Conservation (phyloP, 2,797 vertebrate genomes). For the Propithecus perrieri region DNA sequence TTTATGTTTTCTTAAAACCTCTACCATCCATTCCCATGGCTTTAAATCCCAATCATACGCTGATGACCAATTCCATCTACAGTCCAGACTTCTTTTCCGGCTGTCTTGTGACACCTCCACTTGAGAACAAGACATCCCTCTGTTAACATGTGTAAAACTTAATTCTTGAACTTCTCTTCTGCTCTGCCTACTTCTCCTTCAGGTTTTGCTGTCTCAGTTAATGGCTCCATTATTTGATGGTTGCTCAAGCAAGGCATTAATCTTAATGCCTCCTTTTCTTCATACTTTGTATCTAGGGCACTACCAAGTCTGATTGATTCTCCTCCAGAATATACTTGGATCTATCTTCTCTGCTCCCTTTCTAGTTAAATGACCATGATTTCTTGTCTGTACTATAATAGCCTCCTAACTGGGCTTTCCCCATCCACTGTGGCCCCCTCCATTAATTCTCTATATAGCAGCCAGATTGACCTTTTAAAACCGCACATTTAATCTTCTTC, state of each 20-base stretch:
- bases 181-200: neutral
- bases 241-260: neutral
- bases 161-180: neutral
- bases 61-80: too few relatives aligned
- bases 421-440: neutral
- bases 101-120: neutral
- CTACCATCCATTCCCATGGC: neutral
- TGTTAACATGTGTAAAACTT: neutral
- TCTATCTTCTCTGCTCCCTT: neutral
- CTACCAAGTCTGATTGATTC: neutral
- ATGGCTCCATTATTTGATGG: neutral
- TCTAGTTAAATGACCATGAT: neutral
- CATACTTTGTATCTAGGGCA: neutral
- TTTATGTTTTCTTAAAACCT: neutral
- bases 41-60: neutral
- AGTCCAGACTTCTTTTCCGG: neutral
- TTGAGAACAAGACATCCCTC: neutral
- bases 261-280: neutral
- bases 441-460: neutral
- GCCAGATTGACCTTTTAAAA: neutral
- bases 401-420: neutral
- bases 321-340: neutral
- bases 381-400: neutral
- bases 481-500: neutral
- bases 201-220: neutral